phyloP scores from a whole-genome alignment of 2,113 vertebrate species.

The Proteles cristata region DNA sequence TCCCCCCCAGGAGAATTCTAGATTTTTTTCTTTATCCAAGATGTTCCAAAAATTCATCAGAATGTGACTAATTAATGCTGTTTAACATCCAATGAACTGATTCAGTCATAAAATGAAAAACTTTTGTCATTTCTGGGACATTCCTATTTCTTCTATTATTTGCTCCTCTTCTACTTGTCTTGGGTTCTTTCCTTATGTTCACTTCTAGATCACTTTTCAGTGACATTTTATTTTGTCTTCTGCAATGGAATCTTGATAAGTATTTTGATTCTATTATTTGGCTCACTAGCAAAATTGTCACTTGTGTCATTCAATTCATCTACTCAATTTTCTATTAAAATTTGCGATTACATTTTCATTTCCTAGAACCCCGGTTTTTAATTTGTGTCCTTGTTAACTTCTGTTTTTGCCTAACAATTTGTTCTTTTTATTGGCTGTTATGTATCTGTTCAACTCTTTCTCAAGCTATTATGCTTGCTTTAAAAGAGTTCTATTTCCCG shows the following conservation, averaged over 20 bases:
- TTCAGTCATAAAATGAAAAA: slow-evolving; percentile 56
- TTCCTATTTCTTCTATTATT: slow-evolving; percentile 15
- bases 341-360: neutral
- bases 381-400: neutral
- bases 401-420: neutral
- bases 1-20: neutral
- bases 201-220: neutral
- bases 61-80: slow-evolving; percentile 46
- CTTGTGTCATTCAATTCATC: neutral
- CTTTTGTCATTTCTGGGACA: slow-evolving; percentile 28
- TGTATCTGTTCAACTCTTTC: neutral
- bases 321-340: neutral
- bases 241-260: neutral
- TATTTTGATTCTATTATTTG: slow-evolving; percentile 20
- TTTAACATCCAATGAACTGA: slow-evolving; percentile 44
- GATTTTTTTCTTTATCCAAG: slow-evolving; percentile 12
- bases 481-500: neutral
- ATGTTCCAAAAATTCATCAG: slow-evolving; percentile 36
- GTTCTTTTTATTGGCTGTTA: neutral
- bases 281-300: neutral
- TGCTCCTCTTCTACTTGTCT: neutral
- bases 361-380: neutral
- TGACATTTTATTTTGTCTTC: neutral
- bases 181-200: neutral
- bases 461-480: neutral